A percentile compares a stretch with the other conserved stretches of the same genome.
These are phyloP conservation scores for Monarcha castaneiventris DNA, from an alignment of 2,113 vertebrate genomes.

Conservation along the genomic window DNA sequence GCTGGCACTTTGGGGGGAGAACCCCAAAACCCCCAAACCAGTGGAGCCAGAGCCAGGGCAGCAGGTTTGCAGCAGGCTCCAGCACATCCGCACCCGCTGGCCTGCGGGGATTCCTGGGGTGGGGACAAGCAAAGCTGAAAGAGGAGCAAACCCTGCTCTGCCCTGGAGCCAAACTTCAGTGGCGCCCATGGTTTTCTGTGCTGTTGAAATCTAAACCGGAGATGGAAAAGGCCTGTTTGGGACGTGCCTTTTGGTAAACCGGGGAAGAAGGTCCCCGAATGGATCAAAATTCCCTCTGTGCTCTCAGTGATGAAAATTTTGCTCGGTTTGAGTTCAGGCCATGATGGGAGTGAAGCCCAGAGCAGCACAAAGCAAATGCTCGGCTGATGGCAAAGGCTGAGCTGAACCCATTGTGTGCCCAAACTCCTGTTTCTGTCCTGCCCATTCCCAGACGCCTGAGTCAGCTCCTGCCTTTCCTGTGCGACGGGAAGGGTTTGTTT, in stretches of 20 bases:
- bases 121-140: not conserved
- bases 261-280: fast-evolving
- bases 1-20: too few species aligned
- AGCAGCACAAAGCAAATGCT: not conserved
- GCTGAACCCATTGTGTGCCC: not conserved
- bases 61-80: not conserved
- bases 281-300: not conserved
- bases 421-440: not conserved
- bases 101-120: fast-evolving
- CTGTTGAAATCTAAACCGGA: fast-evolving
- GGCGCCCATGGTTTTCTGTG: not conserved
- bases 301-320: not conserved
- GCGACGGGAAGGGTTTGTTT: not conserved
- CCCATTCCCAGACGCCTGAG: not conserved
- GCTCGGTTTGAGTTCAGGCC: not conserved
- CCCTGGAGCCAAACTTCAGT: not conserved
- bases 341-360: not conserved
- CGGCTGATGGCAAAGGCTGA: not conserved
- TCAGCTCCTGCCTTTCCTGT: not conserved
- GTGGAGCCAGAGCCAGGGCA: not conserved
- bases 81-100: fast-evolving
- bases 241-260: fast-evolving
- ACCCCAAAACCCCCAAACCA: not conserved
- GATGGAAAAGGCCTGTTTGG: not conserved
- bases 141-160: not conserved